These are phyloP conservation scores for Myiotriccus ornatus DNA, from an alignment of 2,797 vertebrate genomes.

Conservation along the genomic window DNA sequence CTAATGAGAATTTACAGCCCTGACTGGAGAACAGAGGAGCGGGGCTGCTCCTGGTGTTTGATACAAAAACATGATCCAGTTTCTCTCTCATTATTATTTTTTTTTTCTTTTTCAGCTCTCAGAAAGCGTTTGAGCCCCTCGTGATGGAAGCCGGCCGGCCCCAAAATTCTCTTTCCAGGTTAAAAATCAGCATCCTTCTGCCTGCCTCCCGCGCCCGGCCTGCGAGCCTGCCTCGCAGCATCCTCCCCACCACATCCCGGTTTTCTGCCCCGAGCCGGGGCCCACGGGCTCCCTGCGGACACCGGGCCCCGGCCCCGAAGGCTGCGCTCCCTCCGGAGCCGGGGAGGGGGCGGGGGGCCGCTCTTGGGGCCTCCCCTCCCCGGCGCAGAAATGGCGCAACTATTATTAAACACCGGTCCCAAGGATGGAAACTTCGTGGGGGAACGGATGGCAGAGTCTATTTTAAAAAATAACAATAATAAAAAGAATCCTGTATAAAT, in stretches of 20 bases:
- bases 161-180: neutral
- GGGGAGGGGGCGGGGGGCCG: neutral
- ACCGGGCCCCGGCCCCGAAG: neutral
- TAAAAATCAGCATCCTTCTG: neutral
- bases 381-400: neutral
- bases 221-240: neutral
- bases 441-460: neutral
- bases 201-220: neutral
- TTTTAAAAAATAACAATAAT: slow-evolving; percentile 34
- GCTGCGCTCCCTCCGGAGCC: neutral
- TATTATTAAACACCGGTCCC: neutral
- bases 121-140: neutral
- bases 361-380: neutral
- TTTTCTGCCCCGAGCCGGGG: neutral
- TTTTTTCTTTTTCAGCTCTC: neutral
- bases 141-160: neutral
- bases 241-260: neutral
- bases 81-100: neutral
- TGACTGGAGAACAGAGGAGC: neutral
- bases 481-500: slow-evolving; percentile 11
- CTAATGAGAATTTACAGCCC: slow-evolving; percentile 48
- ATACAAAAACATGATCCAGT: neutral
- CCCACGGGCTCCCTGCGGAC: neutral
- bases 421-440: neutral
- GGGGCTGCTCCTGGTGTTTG: neutral